These are phyloP conservation scores for Notospermus geniculatus DNA, from an alignment of 1,140 invertebrate species.

Conservation along the genomic window DNA sequence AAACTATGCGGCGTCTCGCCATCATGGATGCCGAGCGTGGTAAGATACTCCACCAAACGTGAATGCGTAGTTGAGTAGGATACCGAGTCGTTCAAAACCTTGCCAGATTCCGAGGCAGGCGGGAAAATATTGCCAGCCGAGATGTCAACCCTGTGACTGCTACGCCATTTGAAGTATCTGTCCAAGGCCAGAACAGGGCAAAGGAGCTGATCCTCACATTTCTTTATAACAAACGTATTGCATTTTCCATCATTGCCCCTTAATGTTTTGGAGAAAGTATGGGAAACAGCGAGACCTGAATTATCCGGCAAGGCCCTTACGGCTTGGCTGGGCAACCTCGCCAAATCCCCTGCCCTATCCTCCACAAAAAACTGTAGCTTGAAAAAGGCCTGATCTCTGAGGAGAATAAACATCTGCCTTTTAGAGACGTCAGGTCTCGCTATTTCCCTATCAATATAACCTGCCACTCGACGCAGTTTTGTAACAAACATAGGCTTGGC, in stretches of 20 bases:
- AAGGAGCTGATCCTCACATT: background rate
- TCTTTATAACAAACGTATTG: background rate
- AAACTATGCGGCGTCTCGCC: slow-evolving; percentile 1
- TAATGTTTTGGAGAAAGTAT: background rate
- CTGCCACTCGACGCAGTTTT: too few relatives aligned
- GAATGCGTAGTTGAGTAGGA: background rate
- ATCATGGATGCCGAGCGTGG: background rate
- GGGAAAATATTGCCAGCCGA: background rate
- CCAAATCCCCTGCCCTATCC: too few relatives aligned
- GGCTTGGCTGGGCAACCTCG: too few relatives aligned
- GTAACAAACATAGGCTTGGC: too few relatives aligned
- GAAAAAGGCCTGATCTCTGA: too few relatives aligned
- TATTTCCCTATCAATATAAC: too few relatives aligned
- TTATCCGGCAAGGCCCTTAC: background rate
- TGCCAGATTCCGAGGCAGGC: background rate
- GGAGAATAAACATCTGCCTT: too few relatives aligned
- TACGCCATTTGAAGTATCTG: background rate
- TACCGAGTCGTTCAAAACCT: background rate
- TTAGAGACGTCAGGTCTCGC: too few relatives aligned
- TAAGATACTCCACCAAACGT: background rate
- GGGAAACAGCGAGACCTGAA: background rate
- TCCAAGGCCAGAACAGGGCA: background rate
- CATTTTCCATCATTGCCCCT: background rate
- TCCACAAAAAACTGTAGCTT: too few relatives aligned
- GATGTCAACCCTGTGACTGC: background rate